Base-by-base conservation (phyloP, 2,888 invertebrate genomes). In the Mimumesa dahlbomi region DNA sequence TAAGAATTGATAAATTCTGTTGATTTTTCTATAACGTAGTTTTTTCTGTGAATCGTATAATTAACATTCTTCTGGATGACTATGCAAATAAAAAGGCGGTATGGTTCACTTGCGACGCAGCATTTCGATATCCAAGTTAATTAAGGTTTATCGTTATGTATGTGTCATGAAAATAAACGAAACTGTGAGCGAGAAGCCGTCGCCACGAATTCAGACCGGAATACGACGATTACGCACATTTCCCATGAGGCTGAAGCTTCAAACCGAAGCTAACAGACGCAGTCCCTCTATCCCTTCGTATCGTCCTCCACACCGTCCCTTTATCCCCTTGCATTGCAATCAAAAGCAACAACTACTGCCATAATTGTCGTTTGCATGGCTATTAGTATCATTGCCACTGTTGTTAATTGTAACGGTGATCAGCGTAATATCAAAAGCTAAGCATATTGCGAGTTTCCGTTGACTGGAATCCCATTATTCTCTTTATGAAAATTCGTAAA, bases 191-290 rank as follows among this genome's bases (percentile, higher is more conserved):
- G 79, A 82, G 84, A 82, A 84, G 74, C 69, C 76, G 65, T 75
- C 70, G 77, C 72, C 70, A 73, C 62, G 76, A 74, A 75, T 79
- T 69, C 74, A 79, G 84, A 85, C 83, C 79, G 79, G 85, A 78
- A 85, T 64, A 71, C 71, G 77, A 71, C 87, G 88, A 88, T 89
- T 89, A 89, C 84, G 84, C 84, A 84, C 88, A 88, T 89, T 89
- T 89, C 89, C 88, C 88, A 61, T 42, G 88, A 78, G 88, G 57
- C 66, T 64, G 49, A 66, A 76, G 78, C 81, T 82, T 79, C 77
- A 82, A 84, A 82, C 73, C 43, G 63, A 50, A 79, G 68, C 68
- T 67, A 77, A 80, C 80, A 73, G 66, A 73, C 50, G 66, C 69
- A 34, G 46, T 49, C 45, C 73, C 65, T 58, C 59, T 45, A 18